These are phyloP conservation scores for Pholis gunnellus DNA, from an alignment of 2,113 vertebrate genomes.

Conservation along the genomic window DNA sequence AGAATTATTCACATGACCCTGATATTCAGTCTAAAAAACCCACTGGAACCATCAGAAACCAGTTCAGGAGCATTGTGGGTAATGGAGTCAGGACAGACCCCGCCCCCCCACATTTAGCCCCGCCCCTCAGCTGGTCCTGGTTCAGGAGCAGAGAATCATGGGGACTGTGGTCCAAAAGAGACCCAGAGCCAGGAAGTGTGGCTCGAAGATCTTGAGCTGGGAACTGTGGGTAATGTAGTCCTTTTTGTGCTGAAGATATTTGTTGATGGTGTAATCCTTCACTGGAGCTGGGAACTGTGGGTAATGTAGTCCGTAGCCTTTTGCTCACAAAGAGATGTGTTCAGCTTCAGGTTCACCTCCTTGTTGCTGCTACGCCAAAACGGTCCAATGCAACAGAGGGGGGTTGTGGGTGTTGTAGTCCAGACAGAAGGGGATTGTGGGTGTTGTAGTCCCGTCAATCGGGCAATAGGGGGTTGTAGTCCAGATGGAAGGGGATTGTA, in stretches of 20 bases:
- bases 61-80: slow-evolving; percentile 36
- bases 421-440: not conserved
- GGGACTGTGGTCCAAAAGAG: not conserved
- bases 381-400: not conserved
- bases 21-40: slow-evolving; percentile 43
- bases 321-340: slow-evolving; percentile 22
- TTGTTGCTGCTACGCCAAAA: slow-evolving; percentile 1
- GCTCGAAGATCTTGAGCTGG: not conserved
- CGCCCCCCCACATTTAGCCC: not conserved
- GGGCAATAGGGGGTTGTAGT: slow-evolving; percentile 34
- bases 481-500: not conserved
- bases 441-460: not conserved
- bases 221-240: slow-evolving; percentile 40
- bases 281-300: slow-evolving; percentile 33
- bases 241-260: slow-evolving; percentile 21
- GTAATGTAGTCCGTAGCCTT: slow-evolving; percentile 30
- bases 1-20: slow-evolving; percentile 58
- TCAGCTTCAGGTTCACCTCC: not conserved
- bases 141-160: slow-evolving; percentile 28
- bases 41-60: slow-evolving; percentile 19
- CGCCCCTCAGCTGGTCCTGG: not conserved
- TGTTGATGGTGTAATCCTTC: not conserved
- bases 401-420: not conserved
- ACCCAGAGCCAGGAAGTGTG: not conserved
- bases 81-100: slow-evolving; percentile 10